Evolutionary conservation across 2,113 vertebrate genomes (phyloP).

Genomic region (Gnathonemus echidnorhynchus): DNA sequence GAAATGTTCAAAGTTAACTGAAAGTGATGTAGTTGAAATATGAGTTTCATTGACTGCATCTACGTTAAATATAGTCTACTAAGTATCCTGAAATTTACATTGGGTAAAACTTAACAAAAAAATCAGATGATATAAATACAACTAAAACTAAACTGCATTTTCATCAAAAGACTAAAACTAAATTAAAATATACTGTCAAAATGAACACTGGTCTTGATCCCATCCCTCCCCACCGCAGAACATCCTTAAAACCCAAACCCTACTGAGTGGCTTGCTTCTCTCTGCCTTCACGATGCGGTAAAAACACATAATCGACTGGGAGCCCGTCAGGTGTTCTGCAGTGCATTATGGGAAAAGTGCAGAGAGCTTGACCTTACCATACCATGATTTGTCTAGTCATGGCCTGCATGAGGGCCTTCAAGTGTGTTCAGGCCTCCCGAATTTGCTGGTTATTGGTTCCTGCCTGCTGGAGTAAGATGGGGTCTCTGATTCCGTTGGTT

Average conservation of each 20-base stretch:
- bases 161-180: not conserved
- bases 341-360: not conserved
- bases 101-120: not conserved
- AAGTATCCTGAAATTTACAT: not conserved
- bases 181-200: not conserved
- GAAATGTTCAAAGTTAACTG: not conserved
- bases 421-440: not conserved
- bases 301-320: not conserved
- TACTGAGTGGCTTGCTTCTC: not conserved
- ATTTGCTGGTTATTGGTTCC: not conserved
- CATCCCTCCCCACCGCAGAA: not conserved
- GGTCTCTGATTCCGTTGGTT: not conserved
- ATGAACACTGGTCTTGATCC: not conserved
- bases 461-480: not conserved
- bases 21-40: not conserved
- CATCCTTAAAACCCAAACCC: not conserved
- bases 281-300: not conserved
- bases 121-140: not conserved
- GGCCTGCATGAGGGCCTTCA: not conserved
- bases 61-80: not conserved
- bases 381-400: not conserved
- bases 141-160: not conserved
- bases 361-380: no score
- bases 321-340: not conserved
- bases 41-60: not conserved